Evolutionary conservation across 2,888 invertebrate species (phyloP).

Genomic region (Drosophila macrospina): DNA sequence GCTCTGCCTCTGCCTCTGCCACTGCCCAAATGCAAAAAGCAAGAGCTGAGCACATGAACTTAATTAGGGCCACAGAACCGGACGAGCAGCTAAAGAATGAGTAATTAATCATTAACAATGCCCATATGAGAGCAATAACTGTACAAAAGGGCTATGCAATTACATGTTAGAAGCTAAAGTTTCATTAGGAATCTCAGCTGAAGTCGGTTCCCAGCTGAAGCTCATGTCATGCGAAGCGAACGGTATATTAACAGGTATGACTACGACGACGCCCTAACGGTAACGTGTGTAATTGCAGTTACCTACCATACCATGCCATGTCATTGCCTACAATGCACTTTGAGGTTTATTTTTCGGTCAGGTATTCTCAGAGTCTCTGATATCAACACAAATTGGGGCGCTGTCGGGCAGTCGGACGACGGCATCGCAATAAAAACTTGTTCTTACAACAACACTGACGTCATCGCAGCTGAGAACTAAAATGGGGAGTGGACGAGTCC

Average conservation of each 20-base stretch:
- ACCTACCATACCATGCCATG: conserved; percentile 13
- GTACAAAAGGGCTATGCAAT: conserved; percentile 34
- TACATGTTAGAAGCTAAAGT: conserved; percentile 38
- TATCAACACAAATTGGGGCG: conserved; percentile 29
- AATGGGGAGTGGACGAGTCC: conserved; percentile 82
- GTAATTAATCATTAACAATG: conserved; percentile 70
- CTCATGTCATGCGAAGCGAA: conserved; percentile 9
- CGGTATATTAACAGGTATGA: conserved; percentile 31
- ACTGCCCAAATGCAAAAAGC: conserved; percentile 20
- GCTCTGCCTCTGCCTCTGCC: conserved; percentile 5
- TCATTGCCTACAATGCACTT: conserved; percentile 55
- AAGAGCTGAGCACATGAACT: conserved; percentile 51
- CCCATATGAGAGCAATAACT: conserved; percentile 16
- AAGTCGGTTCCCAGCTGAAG: conserved; percentile 14
- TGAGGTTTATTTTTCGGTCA: conserved; percentile 58
- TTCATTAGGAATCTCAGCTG: conserved; percentile 27
- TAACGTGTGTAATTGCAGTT: conserved; percentile 76
- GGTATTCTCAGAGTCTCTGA: conserved; percentile 47
- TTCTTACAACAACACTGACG: conserved; percentile 78
- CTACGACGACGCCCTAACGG: conserved; percentile 67
- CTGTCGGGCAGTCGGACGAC: conserved; percentile 17
- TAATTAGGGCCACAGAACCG: conserved; percentile 63
- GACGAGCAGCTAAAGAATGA: conserved; percentile 30
- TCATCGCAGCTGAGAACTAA: conserved; percentile 81
- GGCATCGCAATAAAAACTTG: conserved; percentile 54